Conservation (phyloP, 2,797 vertebrate species). For the Rhinoraja longicauda region DNA sequence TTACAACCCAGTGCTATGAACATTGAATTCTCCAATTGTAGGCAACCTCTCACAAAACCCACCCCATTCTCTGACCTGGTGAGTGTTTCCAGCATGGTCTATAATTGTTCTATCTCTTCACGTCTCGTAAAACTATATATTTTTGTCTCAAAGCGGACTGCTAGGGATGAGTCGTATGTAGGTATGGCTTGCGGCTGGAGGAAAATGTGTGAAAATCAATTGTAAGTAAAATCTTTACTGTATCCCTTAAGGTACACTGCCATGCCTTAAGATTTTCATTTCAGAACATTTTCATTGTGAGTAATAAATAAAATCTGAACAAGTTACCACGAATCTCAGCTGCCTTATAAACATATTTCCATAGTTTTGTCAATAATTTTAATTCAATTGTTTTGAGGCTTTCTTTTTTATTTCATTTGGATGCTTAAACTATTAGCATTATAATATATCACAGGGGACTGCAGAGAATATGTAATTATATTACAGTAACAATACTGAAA, state of each 20-base stretch:
- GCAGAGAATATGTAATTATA: slow-evolving; percentile 21
- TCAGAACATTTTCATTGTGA: not conserved
- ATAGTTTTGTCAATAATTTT: slow-evolving; percentile 17
- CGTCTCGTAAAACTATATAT: not conserved
- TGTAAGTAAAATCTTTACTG: too few species aligned
- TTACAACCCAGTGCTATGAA: too few species aligned
- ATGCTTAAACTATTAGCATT: slow-evolving; percentile 2
- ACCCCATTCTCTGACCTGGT: too few species aligned
- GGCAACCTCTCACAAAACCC: too few species aligned
- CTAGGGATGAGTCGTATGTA: not conserved
- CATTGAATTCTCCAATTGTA: too few species aligned
- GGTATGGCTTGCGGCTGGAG: not conserved
- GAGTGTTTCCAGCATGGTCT: too few species aligned
- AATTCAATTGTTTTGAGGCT: not conserved
- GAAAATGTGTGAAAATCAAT: too few species aligned
- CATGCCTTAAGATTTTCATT: not conserved
- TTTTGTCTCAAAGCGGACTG: not conserved
- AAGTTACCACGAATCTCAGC: not conserved
- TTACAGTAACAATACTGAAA: not conserved
- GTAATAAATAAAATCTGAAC: slow-evolving; percentile 8
- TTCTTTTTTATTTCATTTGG: slow-evolving; percentile 22
- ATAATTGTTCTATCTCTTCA: not conserved
- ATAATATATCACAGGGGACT: slow-evolving; percentile 17
- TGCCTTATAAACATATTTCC: not conserved
- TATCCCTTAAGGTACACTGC: too few species aligned